Conservation (phyloP, 2,113 vertebrate genomes). For the Cisticola juncidis region DNA sequence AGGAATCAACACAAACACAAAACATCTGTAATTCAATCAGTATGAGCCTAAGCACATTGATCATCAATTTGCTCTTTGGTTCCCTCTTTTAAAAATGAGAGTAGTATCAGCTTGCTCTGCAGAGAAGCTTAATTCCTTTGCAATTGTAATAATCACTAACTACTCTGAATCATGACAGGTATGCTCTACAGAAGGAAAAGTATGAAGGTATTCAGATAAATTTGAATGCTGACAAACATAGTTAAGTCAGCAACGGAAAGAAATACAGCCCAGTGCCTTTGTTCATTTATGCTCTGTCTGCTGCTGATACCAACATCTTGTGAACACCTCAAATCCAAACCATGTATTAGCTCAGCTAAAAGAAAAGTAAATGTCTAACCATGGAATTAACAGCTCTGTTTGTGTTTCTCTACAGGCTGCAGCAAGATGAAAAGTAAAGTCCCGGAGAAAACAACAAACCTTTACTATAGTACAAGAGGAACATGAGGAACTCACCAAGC, state of each 20-base stretch:
- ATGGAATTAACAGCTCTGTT: neutral
- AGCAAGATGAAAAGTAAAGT: neutral
- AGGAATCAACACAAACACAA: neutral
- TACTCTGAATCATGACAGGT: neutral
- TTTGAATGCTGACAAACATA: neutral
- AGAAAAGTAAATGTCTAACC: neutral
- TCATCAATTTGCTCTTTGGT: neutral
- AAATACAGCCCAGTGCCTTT: neutral
- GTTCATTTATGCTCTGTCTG: neutral
- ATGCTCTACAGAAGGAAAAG: neutral
- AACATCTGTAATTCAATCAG: neutral
- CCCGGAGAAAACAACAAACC: neutral
- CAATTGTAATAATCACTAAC: neutral
- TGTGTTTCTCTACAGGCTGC: neutral
- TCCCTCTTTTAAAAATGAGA: neutral
- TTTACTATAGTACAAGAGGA: neutral
- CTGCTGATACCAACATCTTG: neutral
- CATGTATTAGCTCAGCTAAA: neutral
- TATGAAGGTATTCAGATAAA: neutral
- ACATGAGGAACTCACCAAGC: conserved; percentile 78
- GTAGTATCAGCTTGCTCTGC: neutral
- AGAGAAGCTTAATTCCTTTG: neutral
- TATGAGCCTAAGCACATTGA: neutral
- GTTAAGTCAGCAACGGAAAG: neutral
- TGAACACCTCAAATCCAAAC: neutral